phyloP scores from a whole-genome alignment of 2,797 vertebrate genomes.

The Gouania willdenowi region DNA sequence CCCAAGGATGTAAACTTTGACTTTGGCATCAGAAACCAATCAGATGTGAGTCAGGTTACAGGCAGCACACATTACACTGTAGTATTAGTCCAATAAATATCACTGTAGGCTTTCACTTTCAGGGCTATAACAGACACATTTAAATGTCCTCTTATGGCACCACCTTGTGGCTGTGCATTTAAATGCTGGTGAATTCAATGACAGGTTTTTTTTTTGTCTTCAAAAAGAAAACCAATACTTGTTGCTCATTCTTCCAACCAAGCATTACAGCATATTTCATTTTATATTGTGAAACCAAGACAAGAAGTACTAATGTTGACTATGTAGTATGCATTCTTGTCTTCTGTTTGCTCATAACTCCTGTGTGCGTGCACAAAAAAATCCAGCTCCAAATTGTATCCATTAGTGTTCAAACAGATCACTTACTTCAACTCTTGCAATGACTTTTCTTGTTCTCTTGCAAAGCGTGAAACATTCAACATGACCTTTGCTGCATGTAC shows the following conservation, averaged over 20 bases:
- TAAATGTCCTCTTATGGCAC: constrained; percentile 76
- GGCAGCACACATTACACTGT: constrained; percentile 23
- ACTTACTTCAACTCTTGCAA: constrained; percentile 1
- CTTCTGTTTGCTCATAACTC: no score
- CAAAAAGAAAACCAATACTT: no score
- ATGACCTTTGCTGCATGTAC: constrained; percentile 24
- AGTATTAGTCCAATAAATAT: constrained; percentile 30
- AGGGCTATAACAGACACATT: constrained; percentile 20
- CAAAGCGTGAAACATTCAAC: constrained; percentile 32
- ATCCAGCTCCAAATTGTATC: no score
- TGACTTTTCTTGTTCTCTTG: constrained; percentile 6
- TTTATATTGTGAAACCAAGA: no score
- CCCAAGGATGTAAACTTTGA: constrained; percentile 20
- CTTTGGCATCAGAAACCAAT: constrained; percentile 29
- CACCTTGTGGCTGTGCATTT: constrained; percentile 79
- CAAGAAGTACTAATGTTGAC: no score
- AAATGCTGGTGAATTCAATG: no score
- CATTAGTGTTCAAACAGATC: background rate
- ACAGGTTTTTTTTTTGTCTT: no score
- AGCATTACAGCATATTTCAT: no score
- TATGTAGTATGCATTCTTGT: no score
- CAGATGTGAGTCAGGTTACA: constrained; percentile 14
- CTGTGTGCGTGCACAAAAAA: no score
- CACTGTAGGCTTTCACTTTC: constrained; percentile 22
- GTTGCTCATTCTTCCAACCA: no score